phyloP scores from a whole-genome alignment of 2,888 invertebrate genomes.

The Lordiphosa fenestrarum region DNA sequence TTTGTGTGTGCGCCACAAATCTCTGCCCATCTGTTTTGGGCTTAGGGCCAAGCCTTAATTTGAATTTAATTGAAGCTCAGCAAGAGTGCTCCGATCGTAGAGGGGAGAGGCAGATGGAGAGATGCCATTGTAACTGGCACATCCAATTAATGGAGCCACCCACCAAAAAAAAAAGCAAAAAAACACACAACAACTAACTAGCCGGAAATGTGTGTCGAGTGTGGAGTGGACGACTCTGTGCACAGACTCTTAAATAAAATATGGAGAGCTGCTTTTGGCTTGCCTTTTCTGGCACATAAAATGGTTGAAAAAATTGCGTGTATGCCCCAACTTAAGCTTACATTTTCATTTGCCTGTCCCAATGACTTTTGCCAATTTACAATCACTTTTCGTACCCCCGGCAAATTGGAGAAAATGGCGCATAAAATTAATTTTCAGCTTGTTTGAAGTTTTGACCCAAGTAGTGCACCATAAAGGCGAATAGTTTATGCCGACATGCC shows the following conservation, averaged over 20 bases:
- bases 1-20: slow-evolving; percentile 30
- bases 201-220: slow-evolving; percentile 68
- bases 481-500: slow-evolving; percentile 67
- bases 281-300: slow-evolving; percentile 40
- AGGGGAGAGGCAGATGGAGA: not conserved
- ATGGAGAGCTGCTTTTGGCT: slow-evolving; percentile 47
- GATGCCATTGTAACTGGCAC: slow-evolving; percentile 62
- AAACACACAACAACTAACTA: slow-evolving; percentile 38
- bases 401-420: slow-evolving; percentile 45
- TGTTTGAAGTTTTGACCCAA: slow-evolving; percentile 65
- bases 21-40: slow-evolving; percentile 58
- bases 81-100: not conserved
- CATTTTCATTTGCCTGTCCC: slow-evolving; percentile 70
- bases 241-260: slow-evolving; percentile 67
- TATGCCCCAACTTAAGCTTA: slow-evolving; percentile 64
- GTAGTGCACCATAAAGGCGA: slow-evolving; percentile 57
- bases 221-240: slow-evolving; percentile 52
- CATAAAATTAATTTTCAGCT: slow-evolving; percentile 73
- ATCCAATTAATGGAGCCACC: slow-evolving; percentile 69
- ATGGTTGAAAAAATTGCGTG: slow-evolving; percentile 38
- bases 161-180: slow-evolving; percentile 1
- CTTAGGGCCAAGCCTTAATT: slow-evolving; percentile 63
- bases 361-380: slow-evolving; percentile 69
- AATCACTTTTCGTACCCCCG: slow-evolving; percentile 54
- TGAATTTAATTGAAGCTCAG: slow-evolving; percentile 68